Percentiles rank a stretch among this genome's conserved stretches.
Evolutionary conservation across 2,113 vertebrate genomes (phyloP).

Genomic region (Mus pahari): DNA sequence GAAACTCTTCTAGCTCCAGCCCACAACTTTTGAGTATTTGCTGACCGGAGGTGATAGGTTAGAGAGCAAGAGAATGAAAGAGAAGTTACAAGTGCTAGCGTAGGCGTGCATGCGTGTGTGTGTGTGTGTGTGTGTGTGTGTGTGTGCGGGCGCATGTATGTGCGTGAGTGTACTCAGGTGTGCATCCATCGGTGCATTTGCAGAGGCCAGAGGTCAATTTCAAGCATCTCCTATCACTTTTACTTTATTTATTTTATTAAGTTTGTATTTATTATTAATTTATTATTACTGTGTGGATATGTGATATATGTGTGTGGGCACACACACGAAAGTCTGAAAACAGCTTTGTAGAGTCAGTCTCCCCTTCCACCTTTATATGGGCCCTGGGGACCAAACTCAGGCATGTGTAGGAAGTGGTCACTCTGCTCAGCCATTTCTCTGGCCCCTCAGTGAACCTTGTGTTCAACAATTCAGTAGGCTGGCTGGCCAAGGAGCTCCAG

Average conservation of each 20-base stretch:
- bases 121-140: accelerated
- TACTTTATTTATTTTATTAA: background rate
- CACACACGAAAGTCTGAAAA: background rate
- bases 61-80: background rate
- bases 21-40: background rate
- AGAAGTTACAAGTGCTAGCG: background rate
- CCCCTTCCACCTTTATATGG: background rate
- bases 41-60: background rate
- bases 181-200: background rate
- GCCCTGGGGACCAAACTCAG: background rate
- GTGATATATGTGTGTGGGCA: background rate
- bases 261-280: background rate
- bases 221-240: too few relatives aligned
- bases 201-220: background rate
- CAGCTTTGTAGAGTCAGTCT: background rate
- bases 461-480: background rate
- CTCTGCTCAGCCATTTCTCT: background rate
- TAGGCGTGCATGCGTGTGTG: background rate
- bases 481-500: background rate
- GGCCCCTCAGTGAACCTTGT: background rate
- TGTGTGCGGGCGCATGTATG: accelerated
- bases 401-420: background rate
- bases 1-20: background rate
- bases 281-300: background rate
- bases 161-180: accelerated